phyloP scores from a whole-genome alignment of 2,888 invertebrate species.

The Leistus spinibarbis region DNA sequence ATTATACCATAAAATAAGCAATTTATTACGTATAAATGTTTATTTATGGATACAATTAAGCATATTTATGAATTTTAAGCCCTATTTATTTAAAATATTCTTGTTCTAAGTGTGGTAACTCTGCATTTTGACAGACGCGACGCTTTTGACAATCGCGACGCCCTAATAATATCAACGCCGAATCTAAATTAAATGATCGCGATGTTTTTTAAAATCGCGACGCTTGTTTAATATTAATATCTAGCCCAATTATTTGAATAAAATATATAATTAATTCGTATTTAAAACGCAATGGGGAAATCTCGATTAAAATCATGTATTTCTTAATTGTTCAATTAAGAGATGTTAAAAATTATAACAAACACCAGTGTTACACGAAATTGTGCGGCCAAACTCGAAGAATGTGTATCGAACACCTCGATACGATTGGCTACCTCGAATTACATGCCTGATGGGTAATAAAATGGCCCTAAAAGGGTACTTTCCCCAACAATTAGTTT shows the following conservation, averaged over 20 bases:
- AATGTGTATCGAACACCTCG: neutral
- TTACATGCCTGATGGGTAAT: neutral
- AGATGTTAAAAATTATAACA: slow-evolving; percentile 29
- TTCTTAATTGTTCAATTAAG: slow-evolving; percentile 12
- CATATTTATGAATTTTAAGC: neutral
- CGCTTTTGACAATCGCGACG: neutral
- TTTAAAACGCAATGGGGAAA: slow-evolving; percentile 17
- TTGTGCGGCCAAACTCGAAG: slow-evolving; percentile 1
- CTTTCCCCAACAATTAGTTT: neutral
- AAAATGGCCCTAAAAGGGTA: neutral
- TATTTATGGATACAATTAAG: too few relatives aligned
- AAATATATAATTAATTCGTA: neutral
- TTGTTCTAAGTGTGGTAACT: neutral
- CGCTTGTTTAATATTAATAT: neutral
- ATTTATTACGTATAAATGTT: too few relatives aligned
- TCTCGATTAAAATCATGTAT: slow-evolving; percentile 20
- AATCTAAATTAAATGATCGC: neutral
- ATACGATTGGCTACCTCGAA: neutral
- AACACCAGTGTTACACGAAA: slow-evolving; percentile 27
- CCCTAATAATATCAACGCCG: neutral
- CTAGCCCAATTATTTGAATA: neutral
- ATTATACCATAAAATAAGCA: too few relatives aligned
- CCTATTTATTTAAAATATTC: neutral
- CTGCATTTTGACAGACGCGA: neutral
- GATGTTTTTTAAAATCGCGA: neutral